Evolutionary conservation across 2,113 vertebrate species (phyloP).

Genomic region (Dromiciops gliroides): DNA sequence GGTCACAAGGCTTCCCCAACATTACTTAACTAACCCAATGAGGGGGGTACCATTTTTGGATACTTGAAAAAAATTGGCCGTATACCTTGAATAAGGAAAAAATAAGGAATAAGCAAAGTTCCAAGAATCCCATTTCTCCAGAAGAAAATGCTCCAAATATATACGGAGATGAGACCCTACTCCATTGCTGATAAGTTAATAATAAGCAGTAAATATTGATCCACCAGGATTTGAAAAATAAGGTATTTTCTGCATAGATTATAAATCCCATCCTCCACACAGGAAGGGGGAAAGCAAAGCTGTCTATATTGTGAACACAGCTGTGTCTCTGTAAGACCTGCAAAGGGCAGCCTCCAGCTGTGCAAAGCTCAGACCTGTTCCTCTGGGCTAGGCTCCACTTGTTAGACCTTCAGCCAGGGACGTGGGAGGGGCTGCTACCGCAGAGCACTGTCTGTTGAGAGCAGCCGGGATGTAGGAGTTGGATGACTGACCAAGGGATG

Average conservation of each 20-base stretch:
- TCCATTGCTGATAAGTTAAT: slow-evolving; percentile 71
- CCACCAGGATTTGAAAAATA: slow-evolving; percentile 67
- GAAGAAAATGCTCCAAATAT: not conserved
- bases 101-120: not conserved
- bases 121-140: not conserved
- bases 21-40: not conserved
- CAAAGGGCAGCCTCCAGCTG: slow-evolving; percentile 68
- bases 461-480: not conserved
- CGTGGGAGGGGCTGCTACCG: not conserved
- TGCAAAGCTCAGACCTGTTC: slow-evolving; percentile 41
- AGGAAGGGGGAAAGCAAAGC: slow-evolving; percentile 57
- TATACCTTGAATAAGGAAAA: not conserved
- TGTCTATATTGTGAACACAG: slow-evolving; percentile 76
- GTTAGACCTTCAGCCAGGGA: slow-evolving; percentile 7
- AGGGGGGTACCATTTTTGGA: not conserved
- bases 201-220: slow-evolving; percentile 66
- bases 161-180: slow-evolving; percentile 8
- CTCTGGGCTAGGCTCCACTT: not conserved
- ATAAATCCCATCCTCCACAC: slow-evolving; percentile 68
- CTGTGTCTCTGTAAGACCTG: slow-evolving; percentile 65
- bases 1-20: not conserved
- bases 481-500: not conserved
- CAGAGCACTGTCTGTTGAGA: not conserved
- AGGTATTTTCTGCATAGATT: slow-evolving; percentile 69
- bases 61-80: not conserved